phyloP scores from a whole-genome alignment of 2,113 vertebrate species.

The Gymnorhina tibicen region DNA sequence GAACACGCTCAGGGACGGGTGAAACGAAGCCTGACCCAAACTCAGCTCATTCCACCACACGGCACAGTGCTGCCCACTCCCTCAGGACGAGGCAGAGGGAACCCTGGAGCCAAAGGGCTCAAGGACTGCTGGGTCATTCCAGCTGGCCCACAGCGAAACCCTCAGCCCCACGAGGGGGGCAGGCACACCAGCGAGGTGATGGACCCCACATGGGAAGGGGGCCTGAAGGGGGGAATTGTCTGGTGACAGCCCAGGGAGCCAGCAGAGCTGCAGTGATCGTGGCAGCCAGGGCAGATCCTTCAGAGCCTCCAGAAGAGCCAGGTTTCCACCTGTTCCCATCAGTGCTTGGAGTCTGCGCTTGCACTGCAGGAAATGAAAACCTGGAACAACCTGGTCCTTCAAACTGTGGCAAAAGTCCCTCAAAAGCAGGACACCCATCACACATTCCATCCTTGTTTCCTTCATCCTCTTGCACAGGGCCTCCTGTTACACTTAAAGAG shows the following conservation, averaged over 20 bases:
- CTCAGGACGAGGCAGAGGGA: not conserved
- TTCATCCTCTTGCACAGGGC: not conserved
- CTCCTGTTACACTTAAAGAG: not conserved
- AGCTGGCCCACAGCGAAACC: not conserved
- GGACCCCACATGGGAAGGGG: rapidly evolving
- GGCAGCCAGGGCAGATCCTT: not conserved
- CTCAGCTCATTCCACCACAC: not conserved
- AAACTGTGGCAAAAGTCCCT: not conserved
- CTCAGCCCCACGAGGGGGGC: rapidly evolving
- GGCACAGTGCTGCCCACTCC: not conserved
- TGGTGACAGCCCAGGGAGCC: not conserved
- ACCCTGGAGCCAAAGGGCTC: not conserved
- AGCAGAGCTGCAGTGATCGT: not conserved
- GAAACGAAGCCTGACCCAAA: not conserved
- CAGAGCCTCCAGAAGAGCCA: not conserved
- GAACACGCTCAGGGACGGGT: not conserved
- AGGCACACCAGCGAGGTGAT: rapidly evolving
- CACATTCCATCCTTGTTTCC: not conserved
- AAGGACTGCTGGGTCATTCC: not conserved
- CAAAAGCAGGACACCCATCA: not conserved
- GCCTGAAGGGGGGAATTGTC: rapidly evolving
- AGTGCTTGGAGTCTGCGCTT: not conserved
- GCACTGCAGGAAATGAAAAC: not conserved
- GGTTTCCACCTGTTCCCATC: not conserved
- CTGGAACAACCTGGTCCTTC: not conserved